Conservation (phyloP, 1,140 invertebrate species). For the Lordiphosa collinella region DNA sequence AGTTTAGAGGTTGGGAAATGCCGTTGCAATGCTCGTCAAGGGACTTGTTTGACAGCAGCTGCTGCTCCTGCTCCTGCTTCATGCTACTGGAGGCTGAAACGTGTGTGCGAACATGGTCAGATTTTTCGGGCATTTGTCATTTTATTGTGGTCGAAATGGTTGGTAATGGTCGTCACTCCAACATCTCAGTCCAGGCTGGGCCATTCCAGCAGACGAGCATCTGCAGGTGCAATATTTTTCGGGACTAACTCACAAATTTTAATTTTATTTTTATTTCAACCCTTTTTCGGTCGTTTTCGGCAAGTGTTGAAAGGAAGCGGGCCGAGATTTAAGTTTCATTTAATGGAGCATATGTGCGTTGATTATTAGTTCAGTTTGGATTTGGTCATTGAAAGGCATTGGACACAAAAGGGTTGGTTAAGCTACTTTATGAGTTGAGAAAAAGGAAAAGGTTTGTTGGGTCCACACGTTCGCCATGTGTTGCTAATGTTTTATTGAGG, state of each 20-base stretch:
- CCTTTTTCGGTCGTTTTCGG: constrained; percentile 39
- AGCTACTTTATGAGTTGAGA: constrained; percentile 22
- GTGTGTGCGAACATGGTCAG: constrained; percentile 58
- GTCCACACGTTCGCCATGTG: neutral
- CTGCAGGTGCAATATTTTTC: constrained; percentile 70
- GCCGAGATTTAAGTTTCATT: constrained; percentile 60
- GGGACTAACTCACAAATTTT: constrained; percentile 59
- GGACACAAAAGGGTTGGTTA: constrained; percentile 43
- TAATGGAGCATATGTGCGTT: constrained; percentile 60
- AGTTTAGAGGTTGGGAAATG: constrained; percentile 46
- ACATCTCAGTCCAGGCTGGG: neutral
- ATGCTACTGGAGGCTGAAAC: neutral
- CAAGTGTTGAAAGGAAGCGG: constrained; percentile 60
- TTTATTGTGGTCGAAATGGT: constrained; percentile 70
- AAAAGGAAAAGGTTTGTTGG: neutral
- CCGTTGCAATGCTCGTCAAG: constrained; percentile 63
- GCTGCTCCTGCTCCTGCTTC: constrained; percentile 24
- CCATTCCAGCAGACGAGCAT: constrained; percentile 11
- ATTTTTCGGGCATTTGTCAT: constrained; percentile 73
- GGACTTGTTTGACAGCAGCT: constrained; percentile 70
- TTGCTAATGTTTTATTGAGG: constrained; percentile 9
- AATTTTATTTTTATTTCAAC: constrained; percentile 71
- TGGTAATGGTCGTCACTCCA: constrained; percentile 56
- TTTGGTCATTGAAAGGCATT: constrained; percentile 46
- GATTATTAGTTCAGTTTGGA: constrained; percentile 42